Percentiles rank a stretch among this genome's conserved stretches.
Conservation (phyloP, 2,888 invertebrate species). For the Chironomus riparius region DNA sequence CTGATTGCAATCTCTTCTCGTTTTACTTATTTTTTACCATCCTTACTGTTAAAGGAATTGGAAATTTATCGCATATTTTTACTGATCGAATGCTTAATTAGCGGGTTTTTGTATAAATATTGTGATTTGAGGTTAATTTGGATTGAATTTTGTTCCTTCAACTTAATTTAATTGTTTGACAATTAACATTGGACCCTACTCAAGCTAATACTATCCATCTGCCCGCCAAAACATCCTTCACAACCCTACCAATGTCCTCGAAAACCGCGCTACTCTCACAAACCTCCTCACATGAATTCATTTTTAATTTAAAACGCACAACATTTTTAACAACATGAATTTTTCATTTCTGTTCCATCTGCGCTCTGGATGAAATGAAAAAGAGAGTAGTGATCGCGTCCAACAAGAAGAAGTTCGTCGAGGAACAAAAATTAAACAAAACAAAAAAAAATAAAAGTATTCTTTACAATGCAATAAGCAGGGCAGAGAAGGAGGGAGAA, state of each 20-base stretch:
- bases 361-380: not conserved
- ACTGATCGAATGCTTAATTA: too few species aligned
- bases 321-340: conserved; percentile 26
- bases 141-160: too few species aligned
- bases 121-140: too few species aligned
- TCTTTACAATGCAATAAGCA: not conserved
- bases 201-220: too few species aligned
- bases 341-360: conserved; percentile 4
- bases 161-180: too few species aligned
- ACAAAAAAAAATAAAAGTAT: not conserved
- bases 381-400: not conserved
- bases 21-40: too few species aligned
- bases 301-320: conserved; percentile 23
- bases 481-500: not conserved
- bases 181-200: too few species aligned
- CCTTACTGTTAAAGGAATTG: too few species aligned
- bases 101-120: too few species aligned
- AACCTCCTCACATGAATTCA: not conserved
- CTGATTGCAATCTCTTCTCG: conserved; percentile 19
- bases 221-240: too few species aligned
- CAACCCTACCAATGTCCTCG: not conserved
- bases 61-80: too few species aligned
- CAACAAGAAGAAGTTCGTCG: not conserved
- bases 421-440: not conserved
- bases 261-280: not conserved